Evolutionary conservation across 2,888 invertebrate genomes (phyloP), one percentile per base, ranked within the genome.

Genomic region (Chymomyza caudatula): DNA sequence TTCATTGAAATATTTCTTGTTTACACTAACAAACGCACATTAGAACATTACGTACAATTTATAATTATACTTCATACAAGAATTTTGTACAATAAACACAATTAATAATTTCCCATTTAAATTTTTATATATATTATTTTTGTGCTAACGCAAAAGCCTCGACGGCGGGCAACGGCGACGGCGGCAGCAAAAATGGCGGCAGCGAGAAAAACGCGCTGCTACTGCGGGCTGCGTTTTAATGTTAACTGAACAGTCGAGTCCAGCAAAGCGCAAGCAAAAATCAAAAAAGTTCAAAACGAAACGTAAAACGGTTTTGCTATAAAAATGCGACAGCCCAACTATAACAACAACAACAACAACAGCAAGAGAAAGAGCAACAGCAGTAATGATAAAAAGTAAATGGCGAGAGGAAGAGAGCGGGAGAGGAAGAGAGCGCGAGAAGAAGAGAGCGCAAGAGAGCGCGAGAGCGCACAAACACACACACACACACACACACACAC

Each of bases 171-270:
- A 20, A 42, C 56, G 29, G 22, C 56, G 17, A 55, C 42, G 37
- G 42, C 19, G 55, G 20, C 4, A 22, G 22, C 19, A 37, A 56
- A 37, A 22, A 72, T 63, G 54, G 74, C 78, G 77, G 76, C 79
- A 76, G 60, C 64, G 62, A 69, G 23, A 69, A 72, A 63, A 63
- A 76, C 68, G 70, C 76, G 77, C 77, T 76, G 74, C 72, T 73
- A n/a, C n/a, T 63, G 69, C 78, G 66, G 74, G 65, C 78, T 74
- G 80, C 83, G 80, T 78, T 83, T 78, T 83, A 80, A 80, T 83
- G 80, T 83, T 80, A 80, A 83, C 83, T 80, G 81, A 79, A 76
- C 81, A 76, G 29, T 37, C 11, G 11, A 37, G 29, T 37, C 11
- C 29, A 11, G 29, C 29, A 37, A 37, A 37, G 29, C 29, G 25